Evolutionary conservation across 2,888 invertebrate species (phyloP).

Genomic region (Didymodactylos carnosus): DNA sequence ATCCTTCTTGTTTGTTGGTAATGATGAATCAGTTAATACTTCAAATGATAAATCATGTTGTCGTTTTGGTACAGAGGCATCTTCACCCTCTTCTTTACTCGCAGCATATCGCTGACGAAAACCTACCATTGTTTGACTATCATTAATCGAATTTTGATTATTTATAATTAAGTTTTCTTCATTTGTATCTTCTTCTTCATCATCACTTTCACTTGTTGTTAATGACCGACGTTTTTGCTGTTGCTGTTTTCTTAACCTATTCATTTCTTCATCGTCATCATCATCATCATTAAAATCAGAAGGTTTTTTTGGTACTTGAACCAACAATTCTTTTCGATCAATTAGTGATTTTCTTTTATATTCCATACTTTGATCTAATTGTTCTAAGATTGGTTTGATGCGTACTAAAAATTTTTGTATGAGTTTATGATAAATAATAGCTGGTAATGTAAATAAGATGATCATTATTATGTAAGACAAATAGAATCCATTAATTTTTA

Average conservation of each 20-base stretch:
- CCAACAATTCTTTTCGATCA: not conserved
- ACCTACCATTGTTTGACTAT: not conserved
- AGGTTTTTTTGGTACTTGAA: not conserved
- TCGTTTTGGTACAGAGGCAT: too few species aligned
- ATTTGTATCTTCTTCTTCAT: not conserved
- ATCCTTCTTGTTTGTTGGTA: not conserved
- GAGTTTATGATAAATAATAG: not conserved
- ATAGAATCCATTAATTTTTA: not conserved
- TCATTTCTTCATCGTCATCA: not conserved
- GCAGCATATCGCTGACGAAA: too few species aligned
- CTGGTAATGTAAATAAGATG: not conserved
- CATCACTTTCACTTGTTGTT: not conserved
- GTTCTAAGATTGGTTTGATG: not conserved
- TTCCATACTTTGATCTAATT: not conserved
- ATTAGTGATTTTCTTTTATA: not conserved
- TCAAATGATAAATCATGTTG: not conserved
- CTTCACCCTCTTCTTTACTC: too few species aligned
- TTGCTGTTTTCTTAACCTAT: not conserved
- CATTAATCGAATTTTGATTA: too few species aligned
- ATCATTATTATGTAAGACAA: not conserved
- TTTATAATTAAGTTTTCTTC: not conserved
- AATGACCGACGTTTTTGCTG: not conserved
- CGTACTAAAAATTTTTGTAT: not conserved
- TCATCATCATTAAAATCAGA: not conserved
- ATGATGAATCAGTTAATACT: not conserved